phyloP scores from a whole-genome alignment of 2,113 vertebrate genomes.

The Vireo altiloquus region DNA sequence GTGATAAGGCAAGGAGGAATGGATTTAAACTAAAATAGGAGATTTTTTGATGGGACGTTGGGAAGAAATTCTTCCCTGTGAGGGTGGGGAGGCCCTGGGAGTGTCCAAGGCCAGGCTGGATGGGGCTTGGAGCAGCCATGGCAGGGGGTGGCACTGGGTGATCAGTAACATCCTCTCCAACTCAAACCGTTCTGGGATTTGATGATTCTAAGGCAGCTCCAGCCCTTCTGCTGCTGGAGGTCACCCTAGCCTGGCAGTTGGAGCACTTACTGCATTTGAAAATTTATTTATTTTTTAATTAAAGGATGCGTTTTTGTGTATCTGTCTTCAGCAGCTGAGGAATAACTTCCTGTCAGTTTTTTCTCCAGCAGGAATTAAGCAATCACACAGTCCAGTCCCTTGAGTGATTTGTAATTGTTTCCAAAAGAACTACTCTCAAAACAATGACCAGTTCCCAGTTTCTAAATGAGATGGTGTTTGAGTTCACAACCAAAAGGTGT shows the following conservation, averaged over 20 bases:
- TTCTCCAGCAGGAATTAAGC: not conserved
- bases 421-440: not conserved
- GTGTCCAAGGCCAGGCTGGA: not conserved
- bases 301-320: not conserved
- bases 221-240: not conserved
- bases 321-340: not conserved
- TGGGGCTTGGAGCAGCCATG: accelerated
- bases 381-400: not conserved
- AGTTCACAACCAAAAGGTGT: not conserved
- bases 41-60: not conserved
- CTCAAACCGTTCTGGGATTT: not conserved
- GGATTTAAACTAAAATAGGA: not conserved
- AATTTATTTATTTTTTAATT: not conserved
- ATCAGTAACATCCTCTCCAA: not conserved
- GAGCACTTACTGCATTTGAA: not conserved
- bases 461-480: not conserved
- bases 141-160: not conserved
- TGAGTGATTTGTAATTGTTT: not conserved
- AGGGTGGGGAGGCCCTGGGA: not conserved
- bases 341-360: not conserved
- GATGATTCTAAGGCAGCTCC: not conserved
- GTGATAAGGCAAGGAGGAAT: not conserved
- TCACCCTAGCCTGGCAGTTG: not conserved
- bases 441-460: not conserved
- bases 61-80: not conserved